Evolutionary conservation across 2,888 invertebrate genomes (phyloP), one percentile per base, ranked within the genome.

Genomic region (Sphaeridia pumilis): DNA sequence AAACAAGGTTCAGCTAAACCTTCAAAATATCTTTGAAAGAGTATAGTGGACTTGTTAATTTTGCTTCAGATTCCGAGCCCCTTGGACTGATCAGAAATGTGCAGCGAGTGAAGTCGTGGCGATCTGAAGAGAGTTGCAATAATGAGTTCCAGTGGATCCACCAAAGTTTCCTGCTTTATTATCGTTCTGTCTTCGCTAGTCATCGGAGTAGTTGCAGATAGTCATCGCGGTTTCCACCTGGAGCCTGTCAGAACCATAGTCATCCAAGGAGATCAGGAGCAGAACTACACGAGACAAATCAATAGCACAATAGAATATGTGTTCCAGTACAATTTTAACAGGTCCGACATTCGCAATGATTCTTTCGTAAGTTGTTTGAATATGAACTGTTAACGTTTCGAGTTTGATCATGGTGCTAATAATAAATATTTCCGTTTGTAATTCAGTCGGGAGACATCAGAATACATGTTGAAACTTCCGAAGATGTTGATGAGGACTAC

Each of bases 401-500:
- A 31, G 7, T 31, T 14, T 31, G 31, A 31, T 7, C 14, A 31
- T 31, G 10, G 7, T 31, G 7, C 31, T 31, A n/a, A 14, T 31
- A 31, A 10, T 31, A 31, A 7, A 31, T 31, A 10, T 31, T 31
- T 10, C 10, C 31, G 10, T 31, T 31, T 31, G 31, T 14, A 10
- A 10, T 47, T 34, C 31, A 62, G 64, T 53, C 58, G 46, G 59
- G 63, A 35, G 64, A 64, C 25, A 52, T 66, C 4, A 44, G 61
- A 22, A 66, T 70, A 22, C 64, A 69, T 24, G 60, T 70, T 2
- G 59, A 63, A 27, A 38, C 17, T 38, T 62, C 61, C 27, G 67
- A 70, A 21, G 70, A 75, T 52, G 78, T 80, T 0, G 75, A 74
- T 46, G 67, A 70, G 28, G 73, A 75, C 0, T 76, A 74, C 58